These are phyloP conservation scores for Copsychus sechellarum DNA, from an alignment of 2,113 vertebrate species.

Conservation along the genomic window DNA sequence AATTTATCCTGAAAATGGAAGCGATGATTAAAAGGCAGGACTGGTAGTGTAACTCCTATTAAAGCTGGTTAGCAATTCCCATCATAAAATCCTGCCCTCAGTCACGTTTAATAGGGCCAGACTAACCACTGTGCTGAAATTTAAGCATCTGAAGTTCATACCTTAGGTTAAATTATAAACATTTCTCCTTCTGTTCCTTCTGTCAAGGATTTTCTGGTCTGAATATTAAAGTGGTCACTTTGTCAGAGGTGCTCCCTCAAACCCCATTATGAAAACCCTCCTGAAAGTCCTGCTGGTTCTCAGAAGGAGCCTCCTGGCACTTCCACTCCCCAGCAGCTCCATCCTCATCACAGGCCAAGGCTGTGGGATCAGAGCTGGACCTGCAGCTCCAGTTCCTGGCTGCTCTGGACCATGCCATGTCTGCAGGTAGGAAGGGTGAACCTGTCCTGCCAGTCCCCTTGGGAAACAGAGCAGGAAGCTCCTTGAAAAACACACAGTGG, in stretches of 20 bases:
- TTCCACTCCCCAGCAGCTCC: not conserved
- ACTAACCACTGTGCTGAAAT: not conserved
- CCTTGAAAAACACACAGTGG: fast-evolving
- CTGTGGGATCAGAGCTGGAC: not conserved
- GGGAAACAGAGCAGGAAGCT: not conserved
- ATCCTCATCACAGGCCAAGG: not conserved
- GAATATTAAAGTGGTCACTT: not conserved
- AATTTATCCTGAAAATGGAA: constrained; percentile 24
- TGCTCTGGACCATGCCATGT: not conserved
- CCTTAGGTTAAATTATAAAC: not conserved
- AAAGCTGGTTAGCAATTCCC: constrained; percentile 17
- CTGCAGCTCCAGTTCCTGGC: not conserved
- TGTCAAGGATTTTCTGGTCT: not conserved
- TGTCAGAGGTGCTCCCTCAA: not conserved
- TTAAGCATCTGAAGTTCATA: not conserved
- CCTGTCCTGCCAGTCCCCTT: constrained; percentile 29
- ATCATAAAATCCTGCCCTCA: not conserved
- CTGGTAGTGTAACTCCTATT: not conserved
- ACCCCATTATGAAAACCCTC: fast-evolving
- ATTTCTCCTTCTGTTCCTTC: not conserved
- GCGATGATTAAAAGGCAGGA: not conserved
- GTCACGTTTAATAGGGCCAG: not conserved
- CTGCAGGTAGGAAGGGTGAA: not conserved
- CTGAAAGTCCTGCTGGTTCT: not conserved
- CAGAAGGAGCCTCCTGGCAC: fast-evolving